These are phyloP conservation scores for Setipinna tenuifilis DNA, from an alignment of 2,797 vertebrate genomes.

Conservation along the genomic window DNA sequence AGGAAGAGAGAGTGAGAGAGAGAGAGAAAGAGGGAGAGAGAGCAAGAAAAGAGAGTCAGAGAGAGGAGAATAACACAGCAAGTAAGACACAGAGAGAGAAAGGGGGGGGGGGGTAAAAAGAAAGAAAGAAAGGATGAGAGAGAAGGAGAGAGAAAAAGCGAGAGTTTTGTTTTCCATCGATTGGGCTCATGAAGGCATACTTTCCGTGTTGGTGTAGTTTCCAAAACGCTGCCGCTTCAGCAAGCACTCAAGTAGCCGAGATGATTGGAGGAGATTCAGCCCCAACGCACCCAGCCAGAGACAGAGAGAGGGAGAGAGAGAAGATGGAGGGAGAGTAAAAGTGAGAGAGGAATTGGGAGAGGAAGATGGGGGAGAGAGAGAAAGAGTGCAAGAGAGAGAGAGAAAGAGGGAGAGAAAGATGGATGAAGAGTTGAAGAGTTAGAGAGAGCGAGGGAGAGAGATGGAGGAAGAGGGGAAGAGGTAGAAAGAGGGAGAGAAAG, in stretches of 20 bases:
- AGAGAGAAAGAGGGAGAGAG: too few species aligned
- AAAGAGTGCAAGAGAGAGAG: too few species aligned
- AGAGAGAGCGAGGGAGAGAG: too few species aligned
- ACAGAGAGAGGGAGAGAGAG: neutral
- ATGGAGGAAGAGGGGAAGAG: too few species aligned
- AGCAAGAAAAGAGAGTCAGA: too few species aligned
- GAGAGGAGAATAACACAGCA: too few species aligned
- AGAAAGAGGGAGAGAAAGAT: too few species aligned
- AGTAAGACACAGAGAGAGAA: too few species aligned
- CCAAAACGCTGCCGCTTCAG: slow-evolving; percentile 48
- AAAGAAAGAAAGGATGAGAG: neutral
- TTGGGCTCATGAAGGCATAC: slow-evolving; percentile 41
- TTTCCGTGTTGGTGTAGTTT: slow-evolving; percentile 63
- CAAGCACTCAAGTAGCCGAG: slow-evolving; percentile 30
- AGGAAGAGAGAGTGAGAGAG: too few species aligned
- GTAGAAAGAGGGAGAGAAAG: too few species aligned
- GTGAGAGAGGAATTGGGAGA: neutral
- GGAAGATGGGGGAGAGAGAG: too few species aligned
- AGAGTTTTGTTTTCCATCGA: slow-evolving; percentile 11
- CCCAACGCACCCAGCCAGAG: neutral
- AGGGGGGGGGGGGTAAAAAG: too few species aligned
- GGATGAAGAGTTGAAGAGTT: neutral
- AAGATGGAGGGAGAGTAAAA: neutral
- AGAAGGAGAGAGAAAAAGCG: neutral
- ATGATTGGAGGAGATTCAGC: slow-evolving; percentile 50